phyloP scores from a whole-genome alignment of 2,797 vertebrate species.

The Halcyon leucocephala region DNA sequence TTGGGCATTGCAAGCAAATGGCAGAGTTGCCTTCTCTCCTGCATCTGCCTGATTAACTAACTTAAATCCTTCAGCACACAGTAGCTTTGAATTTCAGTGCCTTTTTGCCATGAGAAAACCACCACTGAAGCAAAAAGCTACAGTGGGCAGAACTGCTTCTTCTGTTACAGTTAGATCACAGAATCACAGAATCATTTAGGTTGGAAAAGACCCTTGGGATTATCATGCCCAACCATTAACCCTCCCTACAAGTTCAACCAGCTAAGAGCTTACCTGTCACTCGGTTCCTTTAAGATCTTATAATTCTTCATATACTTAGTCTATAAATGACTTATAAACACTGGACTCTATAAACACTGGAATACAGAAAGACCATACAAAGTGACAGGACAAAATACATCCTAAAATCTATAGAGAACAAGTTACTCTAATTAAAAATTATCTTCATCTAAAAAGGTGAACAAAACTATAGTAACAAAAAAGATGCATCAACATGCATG shows the following conservation, averaged over 20 bases:
- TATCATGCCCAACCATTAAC: too few species aligned
- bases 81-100: not conserved
- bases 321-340: not conserved
- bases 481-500: not conserved
- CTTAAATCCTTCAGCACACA: not conserved
- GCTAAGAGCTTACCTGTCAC: not conserved
- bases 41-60: not conserved
- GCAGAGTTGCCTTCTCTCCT: not conserved
- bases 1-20: not conserved
- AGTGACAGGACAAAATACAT: not conserved
- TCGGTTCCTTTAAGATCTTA: not conserved
- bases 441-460: not conserved
- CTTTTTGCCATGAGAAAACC: not conserved
- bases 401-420: not conserved
- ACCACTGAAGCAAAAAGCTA: not conserved
- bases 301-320: not conserved
- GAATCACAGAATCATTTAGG: too few species aligned
- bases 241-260: not conserved
- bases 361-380: not conserved
- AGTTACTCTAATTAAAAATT: not conserved
- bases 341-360: too few species aligned
- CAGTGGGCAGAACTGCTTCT: not conserved
- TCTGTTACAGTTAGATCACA: not conserved
- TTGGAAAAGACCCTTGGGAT: too few species aligned
- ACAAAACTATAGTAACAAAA: not conserved